Percentiles rank a stretch among this genome's conserved stretches.
Evolutionary conservation across 2,888 invertebrate species (phyloP).

Genomic region (Junonia oenone): DNA sequence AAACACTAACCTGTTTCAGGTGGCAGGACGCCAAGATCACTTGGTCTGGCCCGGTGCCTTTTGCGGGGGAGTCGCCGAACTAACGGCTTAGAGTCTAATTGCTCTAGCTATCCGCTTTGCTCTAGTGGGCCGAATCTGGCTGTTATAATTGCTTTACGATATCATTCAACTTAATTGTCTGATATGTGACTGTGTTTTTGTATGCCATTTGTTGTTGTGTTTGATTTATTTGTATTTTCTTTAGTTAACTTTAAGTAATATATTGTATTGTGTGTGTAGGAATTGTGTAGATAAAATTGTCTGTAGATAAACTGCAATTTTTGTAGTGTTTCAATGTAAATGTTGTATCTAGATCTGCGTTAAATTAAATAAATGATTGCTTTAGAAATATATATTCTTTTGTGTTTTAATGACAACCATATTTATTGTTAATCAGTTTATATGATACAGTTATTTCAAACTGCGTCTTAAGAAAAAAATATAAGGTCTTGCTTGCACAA

Average conservation of each 20-base stretch:
- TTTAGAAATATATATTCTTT: background rate
- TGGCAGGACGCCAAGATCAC: constrained; percentile 88
- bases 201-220: background rate
- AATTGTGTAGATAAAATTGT: background rate
- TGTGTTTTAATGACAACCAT: background rate
- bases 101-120: constrained; percentile 19
- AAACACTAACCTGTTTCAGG: constrained; percentile 54
- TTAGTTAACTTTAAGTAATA: too few relatives aligned
- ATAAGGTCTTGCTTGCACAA: too few relatives aligned
- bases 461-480: too few relatives aligned
- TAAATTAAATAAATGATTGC: background rate
- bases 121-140: constrained; percentile 1
- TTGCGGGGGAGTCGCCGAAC: constrained; percentile 57
- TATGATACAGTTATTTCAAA: too few relatives aligned
- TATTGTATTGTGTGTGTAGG: too few relatives aligned
- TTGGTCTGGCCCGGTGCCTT: constrained; percentile 80
- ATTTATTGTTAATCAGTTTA: too few relatives aligned
- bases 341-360: background rate
- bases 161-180: constrained; percentile 4
- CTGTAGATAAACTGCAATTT: too few relatives aligned
- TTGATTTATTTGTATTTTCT: background rate
- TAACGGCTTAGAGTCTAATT: constrained; percentile 31
- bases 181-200: background rate
- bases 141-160: constrained; percentile 10
- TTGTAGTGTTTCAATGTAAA: background rate